Conservation (phyloP, 2,888 invertebrate species). For the Marronus borbonicus region DNA sequence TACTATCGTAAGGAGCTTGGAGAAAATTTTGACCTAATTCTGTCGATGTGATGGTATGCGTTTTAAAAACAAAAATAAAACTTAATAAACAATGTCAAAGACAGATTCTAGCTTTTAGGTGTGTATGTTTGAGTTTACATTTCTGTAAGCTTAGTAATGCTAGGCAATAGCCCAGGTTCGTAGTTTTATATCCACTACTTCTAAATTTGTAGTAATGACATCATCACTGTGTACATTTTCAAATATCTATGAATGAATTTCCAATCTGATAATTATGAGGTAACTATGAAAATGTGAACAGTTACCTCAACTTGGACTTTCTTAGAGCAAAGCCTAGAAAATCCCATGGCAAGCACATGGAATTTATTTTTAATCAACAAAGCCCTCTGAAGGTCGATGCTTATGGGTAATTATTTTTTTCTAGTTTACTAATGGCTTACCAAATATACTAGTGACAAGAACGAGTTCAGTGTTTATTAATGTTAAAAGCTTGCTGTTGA, state of each 20-base stretch:
- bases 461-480: constrained; percentile 1
- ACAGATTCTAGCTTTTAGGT: constrained; percentile 33
- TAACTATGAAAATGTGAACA: neutral
- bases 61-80: constrained; percentile 28
- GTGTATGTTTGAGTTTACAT: constrained; percentile 30
- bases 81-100: constrained; percentile 37
- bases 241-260: constrained; percentile 30
- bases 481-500: constrained; percentile 11
- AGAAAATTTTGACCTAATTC: constrained; percentile 25
- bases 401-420: constrained; percentile 15
- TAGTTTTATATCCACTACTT: constrained; percentile 31
- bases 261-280: neutral
- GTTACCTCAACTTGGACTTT: no score
- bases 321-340: no score
- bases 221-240: constrained; percentile 26
- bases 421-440: constrained; percentile 9
- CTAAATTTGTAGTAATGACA: constrained; percentile 40
- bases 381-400: neutral
- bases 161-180: constrained; percentile 27
- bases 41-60: constrained; percentile 25
- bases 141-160: constrained; percentile 35
- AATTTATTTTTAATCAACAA: no score
- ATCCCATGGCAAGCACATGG: no score
- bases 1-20: neutral
- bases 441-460: constrained; percentile 26